phyloP scores from a whole-genome alignment of 2,888 invertebrate genomes.

The Pheosia gnoma region DNA sequence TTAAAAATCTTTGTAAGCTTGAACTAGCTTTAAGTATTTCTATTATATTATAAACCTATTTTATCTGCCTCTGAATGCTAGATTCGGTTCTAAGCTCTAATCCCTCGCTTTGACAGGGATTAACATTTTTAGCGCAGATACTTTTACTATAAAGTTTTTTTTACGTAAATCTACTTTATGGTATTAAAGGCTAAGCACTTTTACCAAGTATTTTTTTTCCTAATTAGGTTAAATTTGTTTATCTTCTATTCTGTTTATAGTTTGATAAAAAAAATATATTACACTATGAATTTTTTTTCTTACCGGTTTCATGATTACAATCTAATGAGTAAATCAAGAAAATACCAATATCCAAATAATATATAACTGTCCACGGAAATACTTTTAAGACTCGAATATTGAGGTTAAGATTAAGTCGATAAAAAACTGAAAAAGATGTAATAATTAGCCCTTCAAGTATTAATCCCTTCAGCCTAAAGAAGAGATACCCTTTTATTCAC shows the following conservation, averaged over 20 bases:
- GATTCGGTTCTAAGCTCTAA: not conserved
- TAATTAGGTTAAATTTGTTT: not conserved
- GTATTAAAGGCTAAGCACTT: not conserved
- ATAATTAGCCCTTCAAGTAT: constrained; percentile 27
- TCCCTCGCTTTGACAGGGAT: not conserved
- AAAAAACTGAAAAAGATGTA: constrained; percentile 20
- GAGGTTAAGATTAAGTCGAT: not conserved
- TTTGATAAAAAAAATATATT: not conserved
- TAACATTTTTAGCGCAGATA: not conserved
- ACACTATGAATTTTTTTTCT: no score
- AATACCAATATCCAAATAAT: no score
- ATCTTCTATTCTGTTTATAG: not conserved
- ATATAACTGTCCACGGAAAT: no score
- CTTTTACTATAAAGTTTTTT: not conserved
- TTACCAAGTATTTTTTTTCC: not conserved
- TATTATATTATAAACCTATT: not conserved
- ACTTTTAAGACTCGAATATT: no score
- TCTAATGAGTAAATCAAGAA: no score
- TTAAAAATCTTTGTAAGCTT: no score
- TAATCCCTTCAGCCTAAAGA: constrained; percentile 14
- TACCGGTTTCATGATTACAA: no score
- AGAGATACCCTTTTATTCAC: constrained; percentile 20
- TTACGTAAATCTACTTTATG: not conserved
- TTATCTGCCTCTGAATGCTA: not conserved
- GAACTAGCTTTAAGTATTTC: not conserved